Evolutionary conservation across 2,113 vertebrate genomes (phyloP), one percentile per base, ranked within the genome.

Genomic region (Aspidoscelis tigris): DNA sequence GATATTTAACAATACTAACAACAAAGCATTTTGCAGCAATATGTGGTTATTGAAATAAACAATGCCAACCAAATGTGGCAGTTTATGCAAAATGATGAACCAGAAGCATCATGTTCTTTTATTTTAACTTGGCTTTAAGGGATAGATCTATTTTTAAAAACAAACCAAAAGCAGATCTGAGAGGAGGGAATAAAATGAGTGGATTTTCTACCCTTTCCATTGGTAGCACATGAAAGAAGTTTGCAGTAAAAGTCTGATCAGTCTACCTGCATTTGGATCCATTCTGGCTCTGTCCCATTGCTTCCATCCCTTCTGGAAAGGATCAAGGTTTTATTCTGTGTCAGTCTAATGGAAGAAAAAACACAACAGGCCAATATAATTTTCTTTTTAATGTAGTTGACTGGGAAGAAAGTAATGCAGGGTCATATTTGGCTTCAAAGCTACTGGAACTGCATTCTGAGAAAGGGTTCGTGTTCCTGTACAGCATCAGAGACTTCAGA

Each of bases 291-390:
- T 76, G 24, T 1, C 65, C 20, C 39, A 5, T 43, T 16, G 26
- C 77, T 41, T 65, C 41, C 64, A n/a, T 7, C 47, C 64, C 66
- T 20, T 68, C 64, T 79, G 78, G 78, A 47, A 22, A 79, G 14
- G 61, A 47, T 68, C 64, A 66, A 14, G 10, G 64, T 79, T 79
- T 43, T 78, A 47, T 79, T 68, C 64, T 79, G 24, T 47, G 78
- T 68, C 64, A 47, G 41, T 66, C 22, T 44, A 79, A 44, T 47
- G 43, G 24, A n/a, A 79, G 43, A 47, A 65, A 79, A 21, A 50
- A 50, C 78, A 79, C 47, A 5, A 50, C 78, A 66, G 7, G 78
- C 24, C 44, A 14, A 44, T 47, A 68, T 66, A 47, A 78, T 43
- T 66, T 78, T 24, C 41, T 44, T 79, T 39, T 66, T 47, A n/a